Base-by-base conservation (phyloP, 2,797 vertebrate genomes). In the Coranthus polyacanthus region DNA sequence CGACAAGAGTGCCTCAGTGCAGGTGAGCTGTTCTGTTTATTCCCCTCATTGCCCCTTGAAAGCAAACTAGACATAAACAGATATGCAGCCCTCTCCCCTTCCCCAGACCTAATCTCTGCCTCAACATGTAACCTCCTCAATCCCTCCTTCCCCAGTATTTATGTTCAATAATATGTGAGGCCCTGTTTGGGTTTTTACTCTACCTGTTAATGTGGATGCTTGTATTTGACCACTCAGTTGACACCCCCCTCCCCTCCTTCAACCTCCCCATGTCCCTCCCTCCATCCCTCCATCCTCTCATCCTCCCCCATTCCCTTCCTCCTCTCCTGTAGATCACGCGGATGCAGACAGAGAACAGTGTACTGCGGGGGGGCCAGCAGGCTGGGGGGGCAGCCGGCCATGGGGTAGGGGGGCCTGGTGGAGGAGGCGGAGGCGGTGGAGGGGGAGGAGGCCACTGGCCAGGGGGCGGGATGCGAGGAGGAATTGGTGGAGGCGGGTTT, bases 291-390 rank as follows among this genome's bases (percentile, higher is more conserved):
- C 83, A 76, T 82, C 79, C 74, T 79, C 72, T 72, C 74, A 74
- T 74, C 73, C 64, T 56, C 47, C 66, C 79, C 63, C 61, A 60
- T 63, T 73, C 75, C 82, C 66, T 47, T 50, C 84, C 85, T 77
- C 82, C 86, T 89, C 82, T 92, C 86, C 92, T 91, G 86, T 95
- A 99, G 97, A 98, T 99, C 93, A 96, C 96, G 54, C 96, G 98
- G 93, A 95, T 98, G 87, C 97, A 99, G 94, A 94, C 95, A 20
- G 97, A 99, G 92, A 99, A 99, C 93, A 88, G 95, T 17, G 93
- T 90, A 79, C 94, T 98, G 83, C 95, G 95, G 82, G 96, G 96
- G 81, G 94, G 96, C 90, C 96, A 97, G 67, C 96, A 96, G 66
- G 87, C 92, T n/a, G 97, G 94, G 74, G 90, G 89, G 42, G 5